Base-by-base conservation (phyloP, 2,888 invertebrate genomes). In the Sphecodes monilicornis region DNA sequence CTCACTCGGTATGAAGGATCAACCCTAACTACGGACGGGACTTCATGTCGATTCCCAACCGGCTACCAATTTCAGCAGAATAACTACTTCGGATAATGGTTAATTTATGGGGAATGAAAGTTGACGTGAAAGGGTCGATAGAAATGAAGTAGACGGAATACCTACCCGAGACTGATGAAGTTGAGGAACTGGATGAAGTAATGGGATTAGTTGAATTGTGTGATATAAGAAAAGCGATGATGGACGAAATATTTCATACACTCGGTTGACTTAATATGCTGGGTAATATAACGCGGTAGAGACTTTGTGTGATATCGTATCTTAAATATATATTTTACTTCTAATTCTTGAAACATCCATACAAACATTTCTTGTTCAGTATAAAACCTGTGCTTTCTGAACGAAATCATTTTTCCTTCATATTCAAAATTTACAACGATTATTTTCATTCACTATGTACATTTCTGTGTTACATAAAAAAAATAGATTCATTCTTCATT, bases 41-140 rank as follows among this genome's bases (percentile, higher is more conserved):
- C 64, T 26, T 71, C 8, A 4, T 29, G 60, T 50, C 22, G 41
- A 76, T 72, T 39, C 39, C 36, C 64, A 46, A 29, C 13, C 8
- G 8, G 46, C 29, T n/a, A 43, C 13, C 41, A 36, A 26, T 22
- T 70, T 70, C 70, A 36, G 66, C 32, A 36, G 36, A 36, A 66
- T 36, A 32, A 36, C 22, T 32, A 10, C n/a, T 22, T 3, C 36
- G 66, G 36, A 22, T 64, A 32, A 66, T 36, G 66, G 36, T 66
- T 66, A 66, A 66, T 66, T 36, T 66, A 66, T 66, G 29, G 32
- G 29, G 64, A 64, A 64, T 18, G 64, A 64, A 64, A 64, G 29
- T 64, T 64, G 64, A 64, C 64, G 64, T 18, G 64, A 3, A 18
- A 64, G 8, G 64, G 32, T 64, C 32, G 64, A 64, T 32, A 32